phyloP scores from a whole-genome alignment of 2,113 vertebrate genomes.

The Solea solea region DNA sequence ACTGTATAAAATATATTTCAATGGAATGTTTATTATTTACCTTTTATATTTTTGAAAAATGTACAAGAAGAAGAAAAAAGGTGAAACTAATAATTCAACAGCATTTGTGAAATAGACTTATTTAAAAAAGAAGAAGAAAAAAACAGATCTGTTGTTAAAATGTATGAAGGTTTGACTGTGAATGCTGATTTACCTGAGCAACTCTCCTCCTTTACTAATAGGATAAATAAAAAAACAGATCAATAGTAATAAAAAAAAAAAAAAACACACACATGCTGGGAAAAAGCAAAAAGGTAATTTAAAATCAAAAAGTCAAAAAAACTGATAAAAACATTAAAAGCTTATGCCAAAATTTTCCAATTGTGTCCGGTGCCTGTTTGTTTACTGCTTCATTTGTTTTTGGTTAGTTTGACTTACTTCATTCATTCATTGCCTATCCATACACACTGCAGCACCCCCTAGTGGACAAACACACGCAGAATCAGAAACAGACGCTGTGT shows the following conservation, averaged over 20 bases:
- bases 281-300: constrained; percentile 70
- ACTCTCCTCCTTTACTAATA: constrained; percentile 78
- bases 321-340: constrained; percentile 81
- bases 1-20: constrained; percentile 84
- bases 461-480: not conserved
- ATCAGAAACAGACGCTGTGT: too few species aligned
- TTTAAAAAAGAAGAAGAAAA: constrained; percentile 54
- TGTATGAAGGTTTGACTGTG: constrained; percentile 81
- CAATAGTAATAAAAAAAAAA: constrained; percentile 49
- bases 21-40: constrained; percentile 86
- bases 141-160: constrained; percentile 74
- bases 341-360: constrained; percentile 75
- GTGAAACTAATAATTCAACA: constrained; percentile 76
- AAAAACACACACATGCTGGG: constrained; percentile 32
- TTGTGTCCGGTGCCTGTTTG: constrained; percentile 64
- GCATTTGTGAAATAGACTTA: constrained; percentile 80
- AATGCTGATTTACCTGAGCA: constrained; percentile 83
- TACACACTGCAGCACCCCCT: not conserved
- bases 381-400: not conserved
- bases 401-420: too few species aligned
- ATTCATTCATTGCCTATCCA: too few species aligned
- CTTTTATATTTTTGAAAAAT: constrained; percentile 85
- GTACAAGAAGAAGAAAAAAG: constrained; percentile 73
- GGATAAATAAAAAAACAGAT: constrained; percentile 56
- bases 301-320: constrained; percentile 76